Conservation (phyloP, 2,113 vertebrate genomes). For the cattle (Bos taurus) region ARS-UCD2.0 NC_037339.1:31357001-31357500, state of each 20-base stretch:
- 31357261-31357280: neutral
- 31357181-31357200: neutral
- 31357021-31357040: neutral
- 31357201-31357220: too few relatives aligned
- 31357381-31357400: neutral
- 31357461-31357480: neutral
- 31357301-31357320: rapidly evolving
- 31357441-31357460: neutral
- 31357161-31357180: neutral
- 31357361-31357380: neutral
- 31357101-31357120: neutral
- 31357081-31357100: neutral
- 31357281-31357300: neutral
- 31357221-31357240: neutral
- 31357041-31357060: neutral
- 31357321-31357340: neutral
- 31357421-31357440: neutral
- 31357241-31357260: neutral
- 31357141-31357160: neutral
- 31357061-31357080: neutral
- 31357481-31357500: neutral
- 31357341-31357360: neutral
- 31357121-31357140: neutral
- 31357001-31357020: rapidly evolving
- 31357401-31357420: neutral